A percentile compares a stretch with the other conserved stretches of the same genome.
These are phyloP conservation scores for Triplophysa yarkandensis DNA, from an alignment of 2,797 vertebrate species.

Conservation along the genomic window DNA sequence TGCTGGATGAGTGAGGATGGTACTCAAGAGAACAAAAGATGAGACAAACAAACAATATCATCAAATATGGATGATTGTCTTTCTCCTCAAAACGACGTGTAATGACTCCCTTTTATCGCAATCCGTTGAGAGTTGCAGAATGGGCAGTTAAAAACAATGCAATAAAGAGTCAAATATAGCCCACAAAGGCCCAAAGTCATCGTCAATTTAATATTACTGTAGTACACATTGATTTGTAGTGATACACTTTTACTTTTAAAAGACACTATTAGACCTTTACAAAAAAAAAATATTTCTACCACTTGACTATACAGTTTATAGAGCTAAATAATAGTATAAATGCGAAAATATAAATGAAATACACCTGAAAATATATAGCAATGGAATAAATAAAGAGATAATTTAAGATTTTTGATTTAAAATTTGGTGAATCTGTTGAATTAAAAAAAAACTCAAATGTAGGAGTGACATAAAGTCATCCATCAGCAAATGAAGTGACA, in stretches of 20 bases:
- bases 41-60: constrained; percentile 73
- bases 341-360: background rate
- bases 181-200: background rate
- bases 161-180: constrained; percentile 25
- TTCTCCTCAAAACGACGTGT: constrained; percentile 69
- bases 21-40: constrained; percentile 65
- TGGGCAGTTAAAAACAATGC: constrained; percentile 10
- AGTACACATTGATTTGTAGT: background rate
- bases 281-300: background rate
- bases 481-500: no score
- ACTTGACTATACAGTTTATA: background rate
- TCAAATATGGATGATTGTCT: constrained; percentile 79
- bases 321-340: background rate
- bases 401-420: no score
- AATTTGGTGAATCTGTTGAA: no score
- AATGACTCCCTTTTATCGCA: constrained; percentile 69
- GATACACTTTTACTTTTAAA: background rate
- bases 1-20: constrained; percentile 46
- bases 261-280: background rate
- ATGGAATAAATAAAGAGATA: no score
- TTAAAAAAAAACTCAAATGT: no score
- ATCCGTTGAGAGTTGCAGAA: constrained; percentile 63
- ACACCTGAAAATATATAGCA: no score
- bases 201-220: constrained; percentile 4
- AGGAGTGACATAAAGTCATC: no score